phyloP scores from a whole-genome alignment of 23 tunicate genomes.

The Ciona savignyi region DNA sequence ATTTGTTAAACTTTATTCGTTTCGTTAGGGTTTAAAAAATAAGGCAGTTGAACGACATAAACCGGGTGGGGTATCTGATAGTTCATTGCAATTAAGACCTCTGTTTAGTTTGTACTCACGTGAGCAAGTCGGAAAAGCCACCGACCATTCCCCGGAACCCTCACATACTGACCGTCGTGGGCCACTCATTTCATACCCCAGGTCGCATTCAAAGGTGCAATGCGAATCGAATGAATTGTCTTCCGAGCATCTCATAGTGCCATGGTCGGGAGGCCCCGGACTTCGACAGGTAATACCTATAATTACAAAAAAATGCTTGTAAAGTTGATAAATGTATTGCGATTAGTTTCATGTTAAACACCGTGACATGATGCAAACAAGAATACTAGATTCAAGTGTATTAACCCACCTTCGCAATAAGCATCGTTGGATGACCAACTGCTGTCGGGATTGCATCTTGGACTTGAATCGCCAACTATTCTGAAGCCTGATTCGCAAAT shows the following conservation, averaged over 20 bases:
- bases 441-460: constrained; percentile 30
- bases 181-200: constrained; percentile 64
- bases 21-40: no score
- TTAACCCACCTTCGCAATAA: constrained; percentile 50
- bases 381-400: no score
- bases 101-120: no score
- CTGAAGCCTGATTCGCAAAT: constrained; percentile 57
- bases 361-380: no score
- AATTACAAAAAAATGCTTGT: constrained; percentile 1
- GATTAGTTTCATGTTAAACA: no score
- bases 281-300: constrained; percentile 26
- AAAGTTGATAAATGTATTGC: no score
- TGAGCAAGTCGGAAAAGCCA: constrained; percentile 32
- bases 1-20: constrained; percentile 1
- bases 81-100: no score
- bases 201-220: constrained; percentile 46
- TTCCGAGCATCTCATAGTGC: constrained; percentile 18
- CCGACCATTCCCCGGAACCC: constrained; percentile 37
- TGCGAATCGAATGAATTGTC: constrained; percentile 46
- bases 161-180: constrained; percentile 20
- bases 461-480: constrained; percentile 8
- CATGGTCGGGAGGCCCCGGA: constrained; percentile 18
- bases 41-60: no score
- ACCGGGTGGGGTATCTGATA: no score
- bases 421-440: constrained; percentile 52